A percentile compares a stretch with the other conserved stretches of the same genome.
Evolutionary conservation across 2,888 invertebrate species (phyloP).

Genomic region (Laspeyria flexula): DNA sequence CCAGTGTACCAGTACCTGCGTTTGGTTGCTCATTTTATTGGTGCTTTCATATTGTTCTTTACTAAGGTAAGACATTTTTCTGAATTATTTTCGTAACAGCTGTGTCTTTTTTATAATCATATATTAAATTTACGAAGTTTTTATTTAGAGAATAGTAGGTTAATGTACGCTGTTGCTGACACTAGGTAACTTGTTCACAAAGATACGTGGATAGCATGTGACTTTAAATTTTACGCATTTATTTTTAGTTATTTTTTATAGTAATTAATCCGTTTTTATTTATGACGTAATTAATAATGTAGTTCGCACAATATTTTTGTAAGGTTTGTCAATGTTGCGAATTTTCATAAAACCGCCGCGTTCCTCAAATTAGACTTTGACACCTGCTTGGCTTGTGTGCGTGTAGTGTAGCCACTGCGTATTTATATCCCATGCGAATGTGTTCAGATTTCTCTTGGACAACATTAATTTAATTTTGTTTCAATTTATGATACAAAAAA

Average conservation of each 20-base stretch:
- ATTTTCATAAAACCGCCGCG: conserved; percentile 52
- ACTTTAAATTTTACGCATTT: conserved; percentile 22
- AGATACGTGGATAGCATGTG: conserved; percentile 48
- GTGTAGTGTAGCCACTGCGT: conserved; percentile 57
- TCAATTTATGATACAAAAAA: not conserved
- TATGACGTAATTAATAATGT: not conserved
- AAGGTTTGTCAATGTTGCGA: conserved; percentile 16
- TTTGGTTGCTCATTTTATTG: conserved; percentile 19
- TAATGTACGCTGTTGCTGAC: conserved; percentile 1
- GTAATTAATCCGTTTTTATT: not conserved
- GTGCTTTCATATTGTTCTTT: conserved; percentile 26
- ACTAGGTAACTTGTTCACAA: not conserved
- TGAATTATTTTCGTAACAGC: not conserved
- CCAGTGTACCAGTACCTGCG: conserved; percentile 47
- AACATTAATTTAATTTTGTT: not conserved
- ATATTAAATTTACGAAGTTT: not conserved
- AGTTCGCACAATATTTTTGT: not conserved
- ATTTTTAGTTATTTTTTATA: not conserved
- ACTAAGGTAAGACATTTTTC: conserved; percentile 31
- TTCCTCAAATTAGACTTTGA: conserved; percentile 78
- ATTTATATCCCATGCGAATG: conserved; percentile 59
- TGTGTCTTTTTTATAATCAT: not conserved
- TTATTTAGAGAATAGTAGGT: too few relatives aligned
- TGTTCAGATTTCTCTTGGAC: conserved; percentile 51
- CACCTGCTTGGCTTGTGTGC: conserved; percentile 67